Evolutionary conservation across 1,140 invertebrate species (phyloP).

Genomic region (Ceratina calcarata): DNA sequence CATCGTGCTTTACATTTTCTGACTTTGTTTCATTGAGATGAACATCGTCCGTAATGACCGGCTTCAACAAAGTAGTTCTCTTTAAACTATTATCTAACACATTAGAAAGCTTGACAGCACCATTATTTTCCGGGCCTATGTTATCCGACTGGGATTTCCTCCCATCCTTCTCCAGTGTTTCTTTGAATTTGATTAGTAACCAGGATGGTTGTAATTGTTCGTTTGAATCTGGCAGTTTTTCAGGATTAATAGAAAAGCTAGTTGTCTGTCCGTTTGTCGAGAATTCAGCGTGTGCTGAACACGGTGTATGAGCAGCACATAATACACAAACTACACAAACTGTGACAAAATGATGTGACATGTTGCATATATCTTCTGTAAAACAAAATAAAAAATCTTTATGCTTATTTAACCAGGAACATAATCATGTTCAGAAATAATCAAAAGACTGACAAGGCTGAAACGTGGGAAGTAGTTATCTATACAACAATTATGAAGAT

Average conservation of each 20-base stretch:
- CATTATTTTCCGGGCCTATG: constrained; percentile 15
- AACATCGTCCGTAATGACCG: constrained; percentile 17
- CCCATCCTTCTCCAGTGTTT: constrained; percentile 25
- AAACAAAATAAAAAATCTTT: constrained; percentile 37
- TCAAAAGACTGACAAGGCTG: not conserved
- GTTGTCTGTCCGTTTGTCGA: constrained; percentile 29
- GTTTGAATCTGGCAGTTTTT: constrained; percentile 29
- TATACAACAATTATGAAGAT: constrained; percentile 33
- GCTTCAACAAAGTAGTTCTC: not conserved
- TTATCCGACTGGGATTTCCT: constrained; percentile 32
- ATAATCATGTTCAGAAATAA: no score
- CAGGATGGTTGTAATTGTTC: constrained; percentile 27
- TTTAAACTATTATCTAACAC: constrained; percentile 15
- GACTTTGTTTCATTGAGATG: constrained; percentile 34
- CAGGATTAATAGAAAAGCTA: constrained; percentile 14
- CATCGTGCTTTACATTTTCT: constrained; percentile 30
- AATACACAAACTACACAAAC: constrained; percentile 90
- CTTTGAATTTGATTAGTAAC: constrained; percentile 31
- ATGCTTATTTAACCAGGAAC: not conserved
- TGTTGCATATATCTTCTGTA: constrained; percentile 60
- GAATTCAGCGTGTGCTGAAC: constrained; percentile 83
- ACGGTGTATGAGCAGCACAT: constrained; percentile 86
- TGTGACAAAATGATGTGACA: constrained; percentile 84
- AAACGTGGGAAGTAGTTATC: constrained; percentile 46
- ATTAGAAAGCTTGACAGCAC: constrained; percentile 31